Conservation (phyloP, 2,797 vertebrate species). For the Neosilurus hyrtlii region DNA sequence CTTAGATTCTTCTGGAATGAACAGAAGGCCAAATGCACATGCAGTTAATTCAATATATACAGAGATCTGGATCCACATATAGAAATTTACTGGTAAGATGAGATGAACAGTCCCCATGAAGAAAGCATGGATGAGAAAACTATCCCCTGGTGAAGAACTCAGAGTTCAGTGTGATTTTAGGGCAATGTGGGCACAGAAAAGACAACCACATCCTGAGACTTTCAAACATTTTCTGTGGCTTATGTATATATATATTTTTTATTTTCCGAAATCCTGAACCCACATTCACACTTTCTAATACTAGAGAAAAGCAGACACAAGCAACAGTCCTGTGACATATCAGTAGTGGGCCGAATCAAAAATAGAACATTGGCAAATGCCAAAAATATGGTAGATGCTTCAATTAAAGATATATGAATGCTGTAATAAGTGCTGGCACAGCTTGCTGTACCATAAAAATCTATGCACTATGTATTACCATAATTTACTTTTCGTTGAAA, state of each 20-base stretch:
- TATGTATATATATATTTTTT: conserved; percentile 49
- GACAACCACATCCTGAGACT: conserved; percentile 41
- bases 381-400: conserved; percentile 69
- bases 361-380: conserved; percentile 69
- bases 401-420: conserved; percentile 62
- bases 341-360: conserved; percentile 64
- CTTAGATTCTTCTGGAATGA: conserved; percentile 67
- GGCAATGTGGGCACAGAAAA: conserved; percentile 57
- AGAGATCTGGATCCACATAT: conserved; percentile 57
- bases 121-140: conserved; percentile 43
- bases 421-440: conserved; percentile 70
- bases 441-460: conserved; percentile 67
- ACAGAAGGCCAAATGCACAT: conserved; percentile 50
- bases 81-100: conserved; percentile 44
- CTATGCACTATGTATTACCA: conserved; percentile 74
- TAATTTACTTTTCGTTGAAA: conserved; percentile 54
- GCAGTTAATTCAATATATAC: conserved; percentile 46
- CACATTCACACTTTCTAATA: conserved; percentile 51
- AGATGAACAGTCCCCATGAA: conserved; percentile 48
- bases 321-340: conserved; percentile 68
- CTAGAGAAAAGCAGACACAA: conserved; percentile 56
- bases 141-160: conserved; percentile 54
- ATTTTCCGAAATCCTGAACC: conserved; percentile 46
- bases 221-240: conserved; percentile 59
- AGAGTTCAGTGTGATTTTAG: conserved; percentile 71